Percentiles rank a stretch among this genome's conserved stretches.
Conservation (phyloP, 2,113 vertebrate genomes). For the Rhabdornis inornatus region DNA sequence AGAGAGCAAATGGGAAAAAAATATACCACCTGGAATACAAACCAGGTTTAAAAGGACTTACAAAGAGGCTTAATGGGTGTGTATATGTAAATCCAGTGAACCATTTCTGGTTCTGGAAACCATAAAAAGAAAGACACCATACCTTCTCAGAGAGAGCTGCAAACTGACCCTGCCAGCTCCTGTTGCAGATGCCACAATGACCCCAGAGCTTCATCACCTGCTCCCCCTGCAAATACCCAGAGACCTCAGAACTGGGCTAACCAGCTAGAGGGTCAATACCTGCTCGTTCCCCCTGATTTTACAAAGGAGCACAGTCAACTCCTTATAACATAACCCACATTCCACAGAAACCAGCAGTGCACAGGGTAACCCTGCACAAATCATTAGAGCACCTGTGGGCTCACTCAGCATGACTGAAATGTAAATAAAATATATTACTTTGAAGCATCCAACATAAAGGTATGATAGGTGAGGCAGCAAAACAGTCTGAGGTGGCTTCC, state of each 20-base stretch:
- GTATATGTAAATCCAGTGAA: neutral
- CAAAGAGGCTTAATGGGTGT: neutral
- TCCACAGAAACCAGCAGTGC: neutral
- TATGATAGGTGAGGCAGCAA: neutral
- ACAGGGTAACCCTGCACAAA: neutral
- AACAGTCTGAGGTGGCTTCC: neutral
- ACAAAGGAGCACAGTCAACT: neutral
- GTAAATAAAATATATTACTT: neutral
- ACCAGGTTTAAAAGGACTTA: neutral
- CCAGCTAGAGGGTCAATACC: fast-evolving
- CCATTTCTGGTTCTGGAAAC: neutral
- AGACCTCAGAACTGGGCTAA: neutral
- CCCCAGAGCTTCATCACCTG: neutral
- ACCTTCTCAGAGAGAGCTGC: neutral
- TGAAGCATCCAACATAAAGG: neutral
- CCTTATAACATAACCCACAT: fast-evolving
- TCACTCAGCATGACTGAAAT: neutral
- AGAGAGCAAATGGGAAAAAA: neutral
- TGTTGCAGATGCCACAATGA: neutral
- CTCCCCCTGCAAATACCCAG: fast-evolving
- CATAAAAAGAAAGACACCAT: fast-evolving
- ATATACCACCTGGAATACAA: neutral
- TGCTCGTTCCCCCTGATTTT: neutral
- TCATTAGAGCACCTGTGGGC: too few species aligned
- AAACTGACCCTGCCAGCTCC: neutral